Evolutionary conservation across 2,797 vertebrate species (phyloP).

Genomic region (Phalloptychus januarius): DNA sequence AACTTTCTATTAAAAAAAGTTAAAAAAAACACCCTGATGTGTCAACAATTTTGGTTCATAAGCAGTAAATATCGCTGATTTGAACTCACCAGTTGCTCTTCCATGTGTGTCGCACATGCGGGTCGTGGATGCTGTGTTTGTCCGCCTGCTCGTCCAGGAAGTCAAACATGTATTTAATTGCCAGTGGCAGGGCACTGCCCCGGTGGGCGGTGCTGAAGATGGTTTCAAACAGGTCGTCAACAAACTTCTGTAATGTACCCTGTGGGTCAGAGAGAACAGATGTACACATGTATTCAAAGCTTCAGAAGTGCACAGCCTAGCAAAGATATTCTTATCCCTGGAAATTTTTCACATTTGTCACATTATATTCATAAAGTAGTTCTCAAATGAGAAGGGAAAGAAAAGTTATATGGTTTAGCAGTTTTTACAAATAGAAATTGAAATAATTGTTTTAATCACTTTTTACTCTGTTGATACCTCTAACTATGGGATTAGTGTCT

Average conservation of each 20-base stretch:
- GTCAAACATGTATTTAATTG: conserved; percentile 99
- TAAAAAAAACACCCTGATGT: background rate
- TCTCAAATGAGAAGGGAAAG: background rate
- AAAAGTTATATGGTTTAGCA: background rate
- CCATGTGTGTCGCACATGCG: conserved; percentile 97
- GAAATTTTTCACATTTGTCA: background rate
- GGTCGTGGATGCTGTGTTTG: conserved; percentile 95
- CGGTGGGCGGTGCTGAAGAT: conserved; percentile 98
- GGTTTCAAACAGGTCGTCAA: conserved; percentile 97
- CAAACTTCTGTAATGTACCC: conserved; percentile 98
- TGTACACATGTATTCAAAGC: background rate
- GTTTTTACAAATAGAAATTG: background rate
- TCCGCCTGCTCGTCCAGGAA: conserved; percentile 98
- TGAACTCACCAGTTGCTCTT: conserved; percentile 97
- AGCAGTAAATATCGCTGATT: background rate
- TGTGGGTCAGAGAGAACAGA: conserved; percentile 48
- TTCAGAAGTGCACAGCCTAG: background rate
- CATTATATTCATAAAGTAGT: background rate
- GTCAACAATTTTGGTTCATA: conserved; percentile 2
- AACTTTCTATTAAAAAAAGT: background rate
- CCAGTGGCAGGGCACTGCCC: conserved; percentile 94
- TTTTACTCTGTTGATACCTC: background rate
- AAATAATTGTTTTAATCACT: background rate
- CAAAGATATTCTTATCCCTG: too few species aligned
- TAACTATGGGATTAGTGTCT: too few species aligned